Percentiles rank a stretch among this genome's conserved stretches.
phyloP scores from a whole-genome alignment of 2,888 invertebrate genomes.

The Apotomis betuletana region DNA sequence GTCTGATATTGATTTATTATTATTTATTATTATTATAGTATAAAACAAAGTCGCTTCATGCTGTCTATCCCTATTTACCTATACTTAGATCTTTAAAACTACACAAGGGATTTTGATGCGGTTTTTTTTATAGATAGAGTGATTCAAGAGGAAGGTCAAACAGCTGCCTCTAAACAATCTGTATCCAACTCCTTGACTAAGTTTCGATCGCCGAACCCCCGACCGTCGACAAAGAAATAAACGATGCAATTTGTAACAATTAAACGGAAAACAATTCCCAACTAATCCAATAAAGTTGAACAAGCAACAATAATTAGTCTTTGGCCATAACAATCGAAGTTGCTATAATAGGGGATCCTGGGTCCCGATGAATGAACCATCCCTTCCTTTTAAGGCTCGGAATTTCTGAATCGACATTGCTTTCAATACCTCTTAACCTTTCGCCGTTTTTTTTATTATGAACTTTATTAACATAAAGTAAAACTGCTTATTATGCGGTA shows the following conservation, averaged over 20 bases:
- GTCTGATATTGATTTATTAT: too few relatives aligned
- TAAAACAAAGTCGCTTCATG: too few relatives aligned
- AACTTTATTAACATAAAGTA: background rate
- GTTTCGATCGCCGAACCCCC: background rate
- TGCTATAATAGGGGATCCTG: conserved; percentile 1
- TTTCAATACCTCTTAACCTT: background rate
- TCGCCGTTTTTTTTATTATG: background rate
- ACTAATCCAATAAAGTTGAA: conserved; percentile 17
- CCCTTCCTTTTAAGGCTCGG: conserved; percentile 5
- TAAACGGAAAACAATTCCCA: conserved; percentile 9
- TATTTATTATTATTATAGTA: too few relatives aligned
- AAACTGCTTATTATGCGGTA: background rate
- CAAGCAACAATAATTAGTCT: conserved; percentile 11
- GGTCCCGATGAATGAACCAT: conserved; percentile 9
- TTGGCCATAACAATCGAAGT: conserved; percentile 16
- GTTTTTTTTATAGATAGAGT: too few relatives aligned
- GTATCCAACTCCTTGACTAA: background rate
- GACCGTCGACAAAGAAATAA: background rate
- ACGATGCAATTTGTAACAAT: conserved; percentile 5
- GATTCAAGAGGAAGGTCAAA: too few relatives aligned
- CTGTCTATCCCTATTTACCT: too few relatives aligned
- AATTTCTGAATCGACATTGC: conserved; percentile 8
- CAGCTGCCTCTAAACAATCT: background rate
- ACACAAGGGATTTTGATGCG: too few relatives aligned
- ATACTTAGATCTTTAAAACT: too few relatives aligned